Percentiles rank a stretch among this genome's conserved stretches.
Evolutionary conservation across 2,888 invertebrate species (phyloP).

Genomic region (Pseudeuparius sepicola): DNA sequence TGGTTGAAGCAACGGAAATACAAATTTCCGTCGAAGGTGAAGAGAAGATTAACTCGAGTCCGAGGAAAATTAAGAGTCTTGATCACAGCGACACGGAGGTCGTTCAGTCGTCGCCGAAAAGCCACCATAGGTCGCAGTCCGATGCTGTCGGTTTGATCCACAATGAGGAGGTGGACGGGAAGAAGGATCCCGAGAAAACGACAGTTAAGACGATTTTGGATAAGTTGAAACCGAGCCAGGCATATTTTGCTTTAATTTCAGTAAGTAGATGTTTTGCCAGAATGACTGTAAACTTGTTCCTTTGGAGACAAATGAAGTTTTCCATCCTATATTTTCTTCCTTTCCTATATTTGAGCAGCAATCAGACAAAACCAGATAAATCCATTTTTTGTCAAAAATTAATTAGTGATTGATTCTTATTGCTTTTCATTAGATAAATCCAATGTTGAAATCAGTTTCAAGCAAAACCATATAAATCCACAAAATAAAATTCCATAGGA

Average conservation of each 20-base stretch:
- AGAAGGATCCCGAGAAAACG: slow-evolving; percentile 46
- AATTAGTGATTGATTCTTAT: no score
- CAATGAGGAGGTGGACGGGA: slow-evolving; percentile 34
- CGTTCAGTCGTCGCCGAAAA: slow-evolving; percentile 28
- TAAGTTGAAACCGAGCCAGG: slow-evolving; percentile 51
- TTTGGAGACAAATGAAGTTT: slow-evolving; percentile 1
- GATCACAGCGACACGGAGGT: slow-evolving; percentile 39
- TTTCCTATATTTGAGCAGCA: no score
- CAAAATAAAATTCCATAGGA: no score
- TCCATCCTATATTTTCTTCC: background rate
- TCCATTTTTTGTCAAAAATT: no score
- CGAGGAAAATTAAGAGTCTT: slow-evolving; percentile 40
- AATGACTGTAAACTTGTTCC: background rate
- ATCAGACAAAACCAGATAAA: no score
- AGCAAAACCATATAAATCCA: no score
- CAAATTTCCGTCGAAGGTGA: slow-evolving; percentile 9
- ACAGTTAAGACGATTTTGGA: slow-evolving; percentile 57
- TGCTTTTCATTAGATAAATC: no score
- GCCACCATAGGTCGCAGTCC: slow-evolving; percentile 40
- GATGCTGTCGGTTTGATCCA: slow-evolving; percentile 34
- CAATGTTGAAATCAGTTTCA: no score
- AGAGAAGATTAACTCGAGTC: slow-evolving; percentile 28
- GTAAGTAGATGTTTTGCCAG: slow-evolving; percentile 28
- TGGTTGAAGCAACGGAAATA: slow-evolving; percentile 17
- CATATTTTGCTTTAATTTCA: slow-evolving; percentile 37